Evolutionary conservation across 1,140 invertebrate species (phyloP).

Genomic region (Pseudomyrmex flavicornis): DNA sequence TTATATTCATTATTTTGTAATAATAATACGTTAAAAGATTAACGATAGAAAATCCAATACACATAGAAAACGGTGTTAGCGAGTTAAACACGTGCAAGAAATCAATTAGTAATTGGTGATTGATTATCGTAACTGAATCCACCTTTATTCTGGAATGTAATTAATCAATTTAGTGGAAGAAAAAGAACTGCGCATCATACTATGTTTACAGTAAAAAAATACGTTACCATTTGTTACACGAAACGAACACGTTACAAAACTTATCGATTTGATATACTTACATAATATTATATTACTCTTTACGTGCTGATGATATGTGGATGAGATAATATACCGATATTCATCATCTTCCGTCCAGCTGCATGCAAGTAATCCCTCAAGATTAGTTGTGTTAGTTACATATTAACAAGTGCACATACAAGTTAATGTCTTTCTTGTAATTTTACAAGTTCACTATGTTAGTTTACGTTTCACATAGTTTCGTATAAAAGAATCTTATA

Average conservation of each 20-base stretch:
- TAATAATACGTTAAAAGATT: too few species aligned
- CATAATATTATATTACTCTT: constrained; percentile 50
- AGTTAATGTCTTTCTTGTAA: constrained; percentile 1
- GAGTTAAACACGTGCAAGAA: constrained; percentile 4
- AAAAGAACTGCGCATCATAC: background rate
- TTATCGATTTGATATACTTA: constrained; percentile 35
- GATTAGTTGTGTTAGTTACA: constrained; percentile 77
- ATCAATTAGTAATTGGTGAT: background rate
- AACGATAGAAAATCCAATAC: too few species aligned
- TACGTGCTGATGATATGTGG: constrained; percentile 78
- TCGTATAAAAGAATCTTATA: constrained; percentile 33
- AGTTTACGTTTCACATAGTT: background rate
- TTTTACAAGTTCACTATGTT: constrained; percentile 1
- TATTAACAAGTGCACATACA: constrained; percentile 61
- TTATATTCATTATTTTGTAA: too few species aligned
- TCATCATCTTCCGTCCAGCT: constrained; percentile 81
- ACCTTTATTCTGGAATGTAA: background rate
- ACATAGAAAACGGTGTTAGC: background rate
- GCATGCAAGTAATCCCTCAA: constrained; percentile 80
- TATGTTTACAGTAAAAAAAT: background rate
- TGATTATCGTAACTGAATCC: background rate
- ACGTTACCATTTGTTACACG: background rate
- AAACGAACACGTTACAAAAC: background rate
- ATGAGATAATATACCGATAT: constrained; percentile 75
- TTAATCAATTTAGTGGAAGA: constrained; percentile 2